Conservation (phyloP, 2,113 vertebrate genomes). For the Ia io region DNA sequence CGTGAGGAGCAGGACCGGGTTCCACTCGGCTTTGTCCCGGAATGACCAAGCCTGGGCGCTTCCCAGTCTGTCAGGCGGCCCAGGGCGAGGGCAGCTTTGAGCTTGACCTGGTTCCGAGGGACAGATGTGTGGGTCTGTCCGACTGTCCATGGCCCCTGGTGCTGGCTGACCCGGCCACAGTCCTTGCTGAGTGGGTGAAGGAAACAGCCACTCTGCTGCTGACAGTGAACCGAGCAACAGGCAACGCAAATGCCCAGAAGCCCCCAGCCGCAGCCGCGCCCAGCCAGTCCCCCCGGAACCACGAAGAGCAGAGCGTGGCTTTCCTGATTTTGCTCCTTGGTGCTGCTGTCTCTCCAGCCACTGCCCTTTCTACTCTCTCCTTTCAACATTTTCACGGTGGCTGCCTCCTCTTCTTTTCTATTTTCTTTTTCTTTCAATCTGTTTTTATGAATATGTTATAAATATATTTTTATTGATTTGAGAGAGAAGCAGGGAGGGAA, state of each 20-base stretch:
- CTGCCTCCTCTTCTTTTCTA: neutral
- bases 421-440: too few relatives aligned
- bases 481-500: too few relatives aligned
- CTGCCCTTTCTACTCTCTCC: neutral
- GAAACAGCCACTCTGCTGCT: neutral
- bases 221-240: neutral
- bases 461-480: too few relatives aligned
- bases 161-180: neutral
- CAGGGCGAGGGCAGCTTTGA: neutral
- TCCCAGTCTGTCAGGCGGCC: neutral
- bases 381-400: neutral
- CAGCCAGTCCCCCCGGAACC: neutral
- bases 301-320: neutral
- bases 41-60: neutral
- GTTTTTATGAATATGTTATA: too few relatives aligned
- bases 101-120: neutral
- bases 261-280: neutral
- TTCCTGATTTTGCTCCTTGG: neutral
- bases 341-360: neutral
- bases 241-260: neutral
- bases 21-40: neutral
- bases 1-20: neutral
- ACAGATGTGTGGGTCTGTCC: neutral
- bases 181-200: neutral
- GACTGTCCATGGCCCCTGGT: neutral